Base-by-base conservation (phyloP, 2,113 vertebrate genomes). In the Urocolius indicus region DNA sequence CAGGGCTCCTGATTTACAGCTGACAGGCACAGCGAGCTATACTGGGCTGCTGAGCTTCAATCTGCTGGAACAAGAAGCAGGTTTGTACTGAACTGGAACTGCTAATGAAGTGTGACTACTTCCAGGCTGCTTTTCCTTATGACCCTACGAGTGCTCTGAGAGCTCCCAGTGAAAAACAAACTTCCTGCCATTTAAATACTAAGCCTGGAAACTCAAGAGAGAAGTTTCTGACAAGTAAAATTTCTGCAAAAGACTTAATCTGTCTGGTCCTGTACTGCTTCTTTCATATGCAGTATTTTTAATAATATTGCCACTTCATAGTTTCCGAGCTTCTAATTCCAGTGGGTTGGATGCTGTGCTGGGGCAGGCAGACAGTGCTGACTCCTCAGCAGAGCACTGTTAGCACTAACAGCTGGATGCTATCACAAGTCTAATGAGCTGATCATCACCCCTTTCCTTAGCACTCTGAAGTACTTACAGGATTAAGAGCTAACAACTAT, bases 71-170 rank as follows among this genome's bases (percentile, higher is more conserved):
- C 62, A 94, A 90, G 94, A 12, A 69, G 41, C 68, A 32, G 59
- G 75, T 81, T 59, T 87, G 83, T 93, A 65, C 65, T 85, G 77
- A 85, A 65, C 72, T 74, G 86, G 66, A 95, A 72, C 92, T 76
- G 93, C 78, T 95, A 88, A 94, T 90, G 92, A 96, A 87, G 87
- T 92, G 93, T 89, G 90, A 93, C 84, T 72, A 29, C 68, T 77
- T 77, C 75, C 54, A 52, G 32, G 41, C 87, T 93, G 87, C 87
- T 94, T 94, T 95, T 86, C 79, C 90, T 90, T 80, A 76, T 16
- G 72, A 77, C 78, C 75, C 82, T 85, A 12, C 0, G 9, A 91
- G 67, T 9, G 85, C 72, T 91, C 49, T 90, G 82, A 95, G 96
- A 88, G 87, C 63, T 95, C 87, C 87, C 84, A 85, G 72, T 67